Evolutionary conservation across 1,140 invertebrate species (phyloP).

Genomic region (Aplysia californica): DNA sequence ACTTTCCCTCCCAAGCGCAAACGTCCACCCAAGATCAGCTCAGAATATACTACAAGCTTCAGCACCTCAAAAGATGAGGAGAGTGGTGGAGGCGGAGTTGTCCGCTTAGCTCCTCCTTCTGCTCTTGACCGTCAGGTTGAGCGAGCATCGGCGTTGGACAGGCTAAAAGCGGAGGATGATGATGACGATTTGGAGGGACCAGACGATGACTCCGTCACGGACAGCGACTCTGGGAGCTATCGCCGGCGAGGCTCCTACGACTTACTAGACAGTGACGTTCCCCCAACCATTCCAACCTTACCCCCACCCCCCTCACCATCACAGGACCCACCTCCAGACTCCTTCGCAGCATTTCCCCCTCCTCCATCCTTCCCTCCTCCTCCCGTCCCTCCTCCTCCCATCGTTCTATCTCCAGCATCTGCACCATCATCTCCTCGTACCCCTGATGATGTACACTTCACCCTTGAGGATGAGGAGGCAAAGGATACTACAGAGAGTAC

Average conservation of each 20-base stretch:
- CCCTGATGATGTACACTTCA: neutral
- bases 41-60: neutral
- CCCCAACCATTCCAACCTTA: conserved; percentile 24
- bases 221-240: conserved; percentile 26
- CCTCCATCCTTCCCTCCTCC: conserved; percentile 11
- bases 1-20: neutral
- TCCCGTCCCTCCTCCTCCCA: neutral
- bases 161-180: conserved; percentile 12
- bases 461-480: neutral
- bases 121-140: neutral
- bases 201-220: conserved; percentile 18
- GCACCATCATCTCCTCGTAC: neutral
- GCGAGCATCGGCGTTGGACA: neutral
- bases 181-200: too few relatives aligned
- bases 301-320: conserved; percentile 14
- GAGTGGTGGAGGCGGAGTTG: neutral
- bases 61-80: neutral
- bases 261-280: conserved; percentile 32
- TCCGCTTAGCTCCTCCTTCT: neutral
- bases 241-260: conserved; percentile 36
- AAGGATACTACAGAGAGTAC: too few relatives aligned
- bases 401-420: conserved; percentile 9
- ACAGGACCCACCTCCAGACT: neutral
- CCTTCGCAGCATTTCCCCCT: conserved; percentile 12
- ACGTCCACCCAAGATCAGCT: neutral